Evolutionary conservation across 2,888 invertebrate species (phyloP).

Genomic region (Frankliniella intonsa): DNA sequence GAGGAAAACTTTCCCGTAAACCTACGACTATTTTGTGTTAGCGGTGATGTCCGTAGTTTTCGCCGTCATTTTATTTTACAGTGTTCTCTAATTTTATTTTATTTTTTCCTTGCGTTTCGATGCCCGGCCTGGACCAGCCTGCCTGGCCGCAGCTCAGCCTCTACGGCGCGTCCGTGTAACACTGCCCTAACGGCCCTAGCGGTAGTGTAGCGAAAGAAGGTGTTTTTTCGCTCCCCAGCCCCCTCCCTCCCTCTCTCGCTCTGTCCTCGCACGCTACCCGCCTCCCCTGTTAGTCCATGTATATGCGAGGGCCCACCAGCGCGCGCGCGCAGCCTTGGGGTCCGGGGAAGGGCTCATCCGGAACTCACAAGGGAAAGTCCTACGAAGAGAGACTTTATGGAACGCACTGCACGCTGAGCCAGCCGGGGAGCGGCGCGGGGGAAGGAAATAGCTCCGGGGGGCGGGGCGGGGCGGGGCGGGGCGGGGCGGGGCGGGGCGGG

Average conservation of each 20-base stretch:
- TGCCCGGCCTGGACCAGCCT: too few relatives aligned
- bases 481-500: background rate
- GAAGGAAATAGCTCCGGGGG: background rate
- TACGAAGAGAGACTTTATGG: slow-evolving; percentile 19
- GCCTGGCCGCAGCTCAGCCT: background rate
- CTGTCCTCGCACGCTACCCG: background rate
- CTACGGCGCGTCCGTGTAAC: background rate
- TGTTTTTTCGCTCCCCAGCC: background rate
- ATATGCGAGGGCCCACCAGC: background rate
- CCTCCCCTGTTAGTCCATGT: background rate
- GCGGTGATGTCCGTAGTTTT: too few relatives aligned
- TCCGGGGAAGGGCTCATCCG: background rate
- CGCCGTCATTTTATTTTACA: too few relatives aligned
- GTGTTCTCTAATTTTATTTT: too few relatives aligned
- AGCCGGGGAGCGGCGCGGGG: background rate
- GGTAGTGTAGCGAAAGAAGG: background rate
- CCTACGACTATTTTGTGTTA: too few relatives aligned
- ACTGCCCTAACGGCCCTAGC: background rate
- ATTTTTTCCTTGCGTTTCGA: too few relatives aligned
- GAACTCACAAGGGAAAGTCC: slow-evolving; percentile 21
- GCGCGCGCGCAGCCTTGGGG: background rate
- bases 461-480: background rate
- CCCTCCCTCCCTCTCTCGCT: background rate
- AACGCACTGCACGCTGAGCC: slow-evolving; percentile 1
- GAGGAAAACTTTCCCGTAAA: too few relatives aligned